Conservation (phyloP, 2,113 vertebrate genomes). For the Pteropus alecto region DNA sequence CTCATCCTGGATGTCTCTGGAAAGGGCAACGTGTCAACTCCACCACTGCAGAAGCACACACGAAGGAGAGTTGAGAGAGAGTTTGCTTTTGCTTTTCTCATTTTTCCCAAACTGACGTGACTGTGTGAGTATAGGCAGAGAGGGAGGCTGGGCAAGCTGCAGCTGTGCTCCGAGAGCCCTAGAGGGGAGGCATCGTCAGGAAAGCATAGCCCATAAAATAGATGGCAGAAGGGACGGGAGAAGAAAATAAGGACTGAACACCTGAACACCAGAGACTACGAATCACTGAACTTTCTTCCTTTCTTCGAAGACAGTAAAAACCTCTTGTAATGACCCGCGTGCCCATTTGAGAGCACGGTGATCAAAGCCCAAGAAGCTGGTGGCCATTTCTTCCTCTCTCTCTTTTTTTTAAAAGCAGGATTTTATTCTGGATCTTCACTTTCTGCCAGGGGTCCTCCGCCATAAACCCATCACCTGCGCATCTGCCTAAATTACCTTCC, state of each 20-base stretch:
- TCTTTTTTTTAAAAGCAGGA: neutral
- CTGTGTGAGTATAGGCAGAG: no score
- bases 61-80: rapidly evolving
- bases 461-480: neutral
- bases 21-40: neutral
- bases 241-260: neutral
- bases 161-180: neutral
- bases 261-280: neutral
- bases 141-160: rapidly evolving
- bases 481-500: neutral
- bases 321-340: neutral
- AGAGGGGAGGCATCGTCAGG: rapidly evolving
- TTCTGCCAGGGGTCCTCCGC: neutral
- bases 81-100: neutral
- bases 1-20: neutral
- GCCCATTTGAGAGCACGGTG: neutral
- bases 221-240: neutral
- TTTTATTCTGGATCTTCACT: neutral
- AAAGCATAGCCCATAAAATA: neutral
- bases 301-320: neutral
- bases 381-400: neutral
- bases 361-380: neutral
- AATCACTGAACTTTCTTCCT: neutral
- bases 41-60: neutral
- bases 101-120: neutral